These are phyloP conservation scores for Oreochromis aureus DNA, from an alignment of 2,113 vertebrate genomes.

Conservation along the genomic window DNA sequence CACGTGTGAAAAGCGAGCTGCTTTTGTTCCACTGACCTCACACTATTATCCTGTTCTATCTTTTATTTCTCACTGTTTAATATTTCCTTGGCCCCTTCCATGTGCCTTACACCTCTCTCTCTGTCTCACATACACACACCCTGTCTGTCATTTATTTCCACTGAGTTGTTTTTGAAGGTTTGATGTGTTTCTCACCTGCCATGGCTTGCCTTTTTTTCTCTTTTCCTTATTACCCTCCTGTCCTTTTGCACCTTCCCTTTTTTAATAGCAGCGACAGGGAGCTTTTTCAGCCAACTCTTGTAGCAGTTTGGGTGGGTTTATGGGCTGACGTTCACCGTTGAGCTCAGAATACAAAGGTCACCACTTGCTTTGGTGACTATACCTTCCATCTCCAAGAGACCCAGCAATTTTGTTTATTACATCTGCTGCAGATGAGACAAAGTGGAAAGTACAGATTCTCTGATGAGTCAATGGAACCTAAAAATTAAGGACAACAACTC, in stretches of 20 bases:
- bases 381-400: background rate
- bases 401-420: constrained; percentile 39
- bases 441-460: constrained; percentile 31
- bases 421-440: constrained; percentile 21
- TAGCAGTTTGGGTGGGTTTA: constrained; percentile 38
- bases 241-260: background rate
- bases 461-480: constrained; percentile 45
- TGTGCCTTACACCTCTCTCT: background rate
- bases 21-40: constrained; percentile 13
- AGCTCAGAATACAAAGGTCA: constrained; percentile 30
- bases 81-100: background rate
- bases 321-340: background rate
- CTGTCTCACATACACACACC: background rate
- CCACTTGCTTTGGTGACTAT: background rate
- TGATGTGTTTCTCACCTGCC: constrained; percentile 20
- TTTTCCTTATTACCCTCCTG: background rate
- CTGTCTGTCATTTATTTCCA: background rate
- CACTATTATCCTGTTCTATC: background rate
- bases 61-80: background rate
- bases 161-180: constrained; percentile 34
- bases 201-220: background rate
- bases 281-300: constrained; percentile 25
- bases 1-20: background rate
- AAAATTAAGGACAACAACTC: background rate
- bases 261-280: background rate